Evolutionary conservation across 2,888 invertebrate genomes (phyloP).

Genomic region (Craniophora ligustri): DNA sequence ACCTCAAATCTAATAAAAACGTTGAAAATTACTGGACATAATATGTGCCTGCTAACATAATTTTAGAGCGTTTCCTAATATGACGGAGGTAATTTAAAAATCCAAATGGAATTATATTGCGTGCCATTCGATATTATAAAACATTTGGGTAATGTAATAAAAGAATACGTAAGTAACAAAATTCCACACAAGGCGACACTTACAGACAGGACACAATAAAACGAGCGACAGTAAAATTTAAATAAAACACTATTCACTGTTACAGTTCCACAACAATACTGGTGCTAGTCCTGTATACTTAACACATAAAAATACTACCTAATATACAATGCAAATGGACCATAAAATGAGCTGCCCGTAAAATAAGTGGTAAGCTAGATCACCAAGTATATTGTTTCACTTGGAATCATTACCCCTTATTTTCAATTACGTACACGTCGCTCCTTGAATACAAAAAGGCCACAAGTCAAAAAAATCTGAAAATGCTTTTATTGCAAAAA

Average conservation of each 20-base stretch:
- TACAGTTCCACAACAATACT: slow-evolving; percentile 14
- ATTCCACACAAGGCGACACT: slow-evolving; percentile 49
- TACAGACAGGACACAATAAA: slow-evolving; percentile 49
- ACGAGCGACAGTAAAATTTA: slow-evolving; percentile 47
- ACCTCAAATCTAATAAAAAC: no score
- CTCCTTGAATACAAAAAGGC: no score
- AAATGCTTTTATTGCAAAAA: no score
- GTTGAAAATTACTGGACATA: no score
- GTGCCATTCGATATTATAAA: slow-evolving; percentile 20
- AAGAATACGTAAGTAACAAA: slow-evolving; percentile 45
- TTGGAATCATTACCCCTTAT: no score
- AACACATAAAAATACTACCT: not conserved
- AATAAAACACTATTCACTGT: slow-evolving; percentile 51
- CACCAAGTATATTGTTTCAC: no score
- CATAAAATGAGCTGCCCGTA: not conserved
- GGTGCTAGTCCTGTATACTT: slow-evolving; percentile 8
- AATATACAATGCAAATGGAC: not conserved
- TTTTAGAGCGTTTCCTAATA: no score
- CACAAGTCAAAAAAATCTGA: no score
- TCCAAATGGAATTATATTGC: not conserved
- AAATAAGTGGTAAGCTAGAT: not conserved
- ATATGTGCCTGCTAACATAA: no score
- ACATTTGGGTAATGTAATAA: slow-evolving; percentile 34
- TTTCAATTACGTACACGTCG: no score
- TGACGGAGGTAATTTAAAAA: not conserved